A percentile compares a stretch with the other conserved stretches of the same genome.
These are phyloP conservation scores for Corythornis vintsioides DNA, from an alignment of 2,113 vertebrate species.

Conservation along the genomic window DNA sequence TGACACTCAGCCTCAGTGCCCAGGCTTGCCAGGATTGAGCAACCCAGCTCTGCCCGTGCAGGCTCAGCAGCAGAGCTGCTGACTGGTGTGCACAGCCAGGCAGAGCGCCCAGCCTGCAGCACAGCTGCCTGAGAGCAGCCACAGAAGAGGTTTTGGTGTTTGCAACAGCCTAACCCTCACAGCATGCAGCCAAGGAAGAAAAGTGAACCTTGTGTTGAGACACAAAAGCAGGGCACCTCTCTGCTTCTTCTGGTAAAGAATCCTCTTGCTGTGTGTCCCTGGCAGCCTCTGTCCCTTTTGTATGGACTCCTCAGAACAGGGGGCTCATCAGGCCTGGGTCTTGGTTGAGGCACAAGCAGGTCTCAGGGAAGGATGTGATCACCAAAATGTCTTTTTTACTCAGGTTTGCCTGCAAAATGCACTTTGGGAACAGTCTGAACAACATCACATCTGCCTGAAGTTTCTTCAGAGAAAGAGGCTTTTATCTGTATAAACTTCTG, in stretches of 20 bases:
- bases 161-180: not conserved
- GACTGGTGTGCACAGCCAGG: not conserved
- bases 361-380: not conserved
- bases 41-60: not conserved
- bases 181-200: not conserved
- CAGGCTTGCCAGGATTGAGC: not conserved
- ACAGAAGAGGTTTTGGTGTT: not conserved
- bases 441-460: not conserved
- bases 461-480: not conserved
- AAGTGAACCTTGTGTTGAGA: not conserved
- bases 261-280: not conserved
- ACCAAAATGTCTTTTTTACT: not conserved
- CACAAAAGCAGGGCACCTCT: not conserved
- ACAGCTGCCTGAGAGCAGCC: not conserved
- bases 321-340: not conserved
- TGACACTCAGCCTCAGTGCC: not conserved
- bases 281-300: not conserved
- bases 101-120: not conserved
- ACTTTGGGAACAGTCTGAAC: not conserved
- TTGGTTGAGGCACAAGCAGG: not conserved
- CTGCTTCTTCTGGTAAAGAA: not conserved
- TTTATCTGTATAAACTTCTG: not conserved
- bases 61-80: not conserved
- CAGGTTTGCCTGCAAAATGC: not conserved
- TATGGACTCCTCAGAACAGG: rapidly evolving